phyloP scores from a whole-genome alignment of 2,113 vertebrate species.

The Myocastor coypus region DNA sequence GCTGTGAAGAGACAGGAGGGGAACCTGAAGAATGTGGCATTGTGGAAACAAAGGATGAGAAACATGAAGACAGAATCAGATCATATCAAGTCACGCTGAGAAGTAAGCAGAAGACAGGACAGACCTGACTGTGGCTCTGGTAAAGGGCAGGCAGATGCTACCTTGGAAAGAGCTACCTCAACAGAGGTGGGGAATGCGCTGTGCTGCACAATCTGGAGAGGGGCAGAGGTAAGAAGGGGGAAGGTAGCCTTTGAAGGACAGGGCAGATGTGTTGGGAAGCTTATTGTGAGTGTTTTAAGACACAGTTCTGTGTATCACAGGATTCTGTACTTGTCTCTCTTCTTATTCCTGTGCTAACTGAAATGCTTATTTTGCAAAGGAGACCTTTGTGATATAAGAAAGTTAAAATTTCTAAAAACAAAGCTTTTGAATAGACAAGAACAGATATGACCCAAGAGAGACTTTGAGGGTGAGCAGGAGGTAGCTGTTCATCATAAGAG shows the following conservation, averaged over 20 bases:
- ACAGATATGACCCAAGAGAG: neutral
- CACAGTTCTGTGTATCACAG: too few species aligned
- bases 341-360: neutral
- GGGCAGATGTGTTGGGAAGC: neutral
- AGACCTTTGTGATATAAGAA: constrained; percentile 40
- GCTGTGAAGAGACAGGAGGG: neutral
- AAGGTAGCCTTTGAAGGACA: neutral
- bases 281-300: constrained; percentile 22
- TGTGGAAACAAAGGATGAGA: neutral
- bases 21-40: neutral
- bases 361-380: constrained; percentile 7
- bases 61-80: neutral
- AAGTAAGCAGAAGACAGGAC: neutral
- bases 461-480: neutral
- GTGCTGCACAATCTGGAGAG: neutral
- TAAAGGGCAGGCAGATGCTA: neutral
- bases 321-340: too few species aligned
- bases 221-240: neutral
- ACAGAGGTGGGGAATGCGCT: neutral
- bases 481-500: neutral
- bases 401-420: neutral
- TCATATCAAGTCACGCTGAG: neutral
- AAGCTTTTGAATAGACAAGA: neutral
- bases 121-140: neutral
- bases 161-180: neutral